Evolutionary conservation across 2,797 vertebrate genomes (phyloP).

Genomic region (Sebastes cheni): DNA sequence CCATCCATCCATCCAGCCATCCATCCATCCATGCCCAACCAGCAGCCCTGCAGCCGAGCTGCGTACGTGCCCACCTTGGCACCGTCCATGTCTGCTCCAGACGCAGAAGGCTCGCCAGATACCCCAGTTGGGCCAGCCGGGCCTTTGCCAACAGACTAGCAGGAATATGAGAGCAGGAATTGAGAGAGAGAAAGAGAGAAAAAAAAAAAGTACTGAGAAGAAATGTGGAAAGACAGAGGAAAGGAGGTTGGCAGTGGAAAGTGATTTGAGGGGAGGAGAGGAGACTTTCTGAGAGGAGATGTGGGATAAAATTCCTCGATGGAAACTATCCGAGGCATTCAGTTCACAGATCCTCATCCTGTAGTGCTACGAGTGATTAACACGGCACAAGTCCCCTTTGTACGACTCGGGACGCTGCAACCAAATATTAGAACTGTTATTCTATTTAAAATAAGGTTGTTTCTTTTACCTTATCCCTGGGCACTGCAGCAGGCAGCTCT

Average conservation of each 20-base stretch:
- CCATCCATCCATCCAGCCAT: conserved; percentile 21
- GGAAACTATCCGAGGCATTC: conserved; percentile 64
- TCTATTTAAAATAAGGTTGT: background rate
- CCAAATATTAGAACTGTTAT: background rate
- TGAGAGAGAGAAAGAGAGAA: conserved; percentile 31
- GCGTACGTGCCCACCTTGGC: conserved; percentile 90
- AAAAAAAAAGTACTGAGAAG: conserved; percentile 31
- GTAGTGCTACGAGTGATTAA: conserved; percentile 38
- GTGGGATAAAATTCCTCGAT: conserved; percentile 59
- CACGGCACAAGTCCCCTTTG: conserved; percentile 17
- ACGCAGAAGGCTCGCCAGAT: conserved; percentile 87
- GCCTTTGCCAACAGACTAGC: conserved; percentile 90
- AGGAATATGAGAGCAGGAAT: conserved; percentile 60
- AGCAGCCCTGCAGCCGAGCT: conserved; percentile 58
- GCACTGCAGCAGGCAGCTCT: conserved; percentile 87
- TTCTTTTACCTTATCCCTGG: conserved; percentile 91
- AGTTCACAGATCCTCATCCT: conserved; percentile 52
- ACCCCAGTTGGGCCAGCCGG: conserved; percentile 86
- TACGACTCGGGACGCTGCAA: background rate
- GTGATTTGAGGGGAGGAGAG: conserved; percentile 39
- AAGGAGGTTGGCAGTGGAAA: conserved; percentile 33
- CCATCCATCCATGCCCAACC: conserved; percentile 31
- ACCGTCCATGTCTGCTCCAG: conserved; percentile 88
- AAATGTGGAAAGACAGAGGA: conserved; percentile 52
- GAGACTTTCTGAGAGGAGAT: conserved; percentile 35